These are phyloP conservation scores for Mastigias papua DNA, from an alignment of 30 jellyfish, hydroid and myxozoan genomes.

Conservation along the genomic window DNA sequence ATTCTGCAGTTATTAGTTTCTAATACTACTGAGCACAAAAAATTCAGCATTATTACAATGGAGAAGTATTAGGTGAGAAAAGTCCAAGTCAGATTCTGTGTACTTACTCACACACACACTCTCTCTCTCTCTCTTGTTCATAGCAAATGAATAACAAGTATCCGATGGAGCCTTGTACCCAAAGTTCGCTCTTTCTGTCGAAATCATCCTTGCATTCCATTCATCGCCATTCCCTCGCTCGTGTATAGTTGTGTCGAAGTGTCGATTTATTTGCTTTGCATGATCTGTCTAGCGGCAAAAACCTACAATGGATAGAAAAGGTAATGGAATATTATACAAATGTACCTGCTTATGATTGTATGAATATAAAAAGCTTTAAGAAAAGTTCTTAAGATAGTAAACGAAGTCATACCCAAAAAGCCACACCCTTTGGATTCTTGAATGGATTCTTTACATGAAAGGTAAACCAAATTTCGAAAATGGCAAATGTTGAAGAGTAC, in stretches of 20 bases:
- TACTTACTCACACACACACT: slow-evolving; percentile 24
- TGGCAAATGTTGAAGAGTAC: too few relatives aligned
- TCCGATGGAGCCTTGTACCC: neutral
- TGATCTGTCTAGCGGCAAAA: slow-evolving; percentile 17
- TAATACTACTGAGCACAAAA: neutral
- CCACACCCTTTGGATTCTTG: too few relatives aligned
- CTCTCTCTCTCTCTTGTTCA: too few relatives aligned
- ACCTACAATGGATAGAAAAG: too few relatives aligned
- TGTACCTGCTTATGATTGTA: too few relatives aligned
- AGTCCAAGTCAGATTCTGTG: neutral
- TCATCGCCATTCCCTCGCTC: slow-evolving; percentile 70
- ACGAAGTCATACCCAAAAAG: too few relatives aligned
- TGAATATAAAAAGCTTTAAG: too few relatives aligned
- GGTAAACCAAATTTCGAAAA: too few relatives aligned
- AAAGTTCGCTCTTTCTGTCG: slow-evolving; percentile 13
- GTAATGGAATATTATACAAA: too few relatives aligned
- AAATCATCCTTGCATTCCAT: slow-evolving; percentile 55
- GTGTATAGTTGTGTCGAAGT: slow-evolving; percentile 57
- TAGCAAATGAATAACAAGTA: neutral
- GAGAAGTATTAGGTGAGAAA: neutral
- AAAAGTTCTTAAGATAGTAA: too few relatives aligned
- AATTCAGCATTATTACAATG: neutral
- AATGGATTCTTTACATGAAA: too few relatives aligned
- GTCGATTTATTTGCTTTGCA: slow-evolving; percentile 48
- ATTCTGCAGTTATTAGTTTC: neutral